These are phyloP conservation scores for Heliconius charithonia DNA, from an alignment of 2,888 invertebrate species.

Conservation along the genomic window DNA sequence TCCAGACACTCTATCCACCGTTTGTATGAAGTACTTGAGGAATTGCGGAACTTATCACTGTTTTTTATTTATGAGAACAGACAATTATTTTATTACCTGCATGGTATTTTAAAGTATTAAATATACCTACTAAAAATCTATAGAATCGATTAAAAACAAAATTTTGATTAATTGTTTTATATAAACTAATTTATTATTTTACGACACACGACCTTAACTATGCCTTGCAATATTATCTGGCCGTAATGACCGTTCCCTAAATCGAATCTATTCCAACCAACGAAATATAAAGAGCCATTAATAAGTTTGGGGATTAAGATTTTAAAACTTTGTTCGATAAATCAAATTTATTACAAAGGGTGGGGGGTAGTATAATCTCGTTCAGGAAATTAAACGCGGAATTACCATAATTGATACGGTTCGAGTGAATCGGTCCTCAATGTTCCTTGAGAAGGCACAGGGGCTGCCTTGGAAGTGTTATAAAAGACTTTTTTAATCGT, in stretches of 20 bases:
- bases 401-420: conserved; percentile 83
- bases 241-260: conserved; percentile 17
- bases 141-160: too few relatives aligned
- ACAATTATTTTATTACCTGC: too few relatives aligned
- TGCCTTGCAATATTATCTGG: neutral
- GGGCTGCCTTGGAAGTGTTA: conserved; percentile 62
- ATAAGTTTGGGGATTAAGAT: conserved; percentile 56
- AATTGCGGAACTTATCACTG: too few relatives aligned
- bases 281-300: conserved; percentile 50
- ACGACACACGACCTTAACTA: too few relatives aligned
- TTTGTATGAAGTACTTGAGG: too few relatives aligned
- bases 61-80: too few relatives aligned
- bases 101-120: too few relatives aligned
- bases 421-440: conserved; percentile 71
- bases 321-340: conserved; percentile 70
- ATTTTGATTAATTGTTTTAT: too few relatives aligned
- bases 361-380: conserved; percentile 72
- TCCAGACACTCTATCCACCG: too few relatives aligned
- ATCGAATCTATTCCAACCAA: conserved; percentile 31
- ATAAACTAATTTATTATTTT: too few relatives aligned
- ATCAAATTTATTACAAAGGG: conserved; percentile 77
- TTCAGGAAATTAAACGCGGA: conserved; percentile 81
- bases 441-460: conserved; percentile 56
- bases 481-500: conserved; percentile 52
- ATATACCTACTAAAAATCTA: too few relatives aligned